Percentiles rank a stretch among this genome's conserved stretches.
phyloP scores from a whole-genome alignment of 2,797 vertebrate genomes.

The Steatocranus sp. region DNA sequence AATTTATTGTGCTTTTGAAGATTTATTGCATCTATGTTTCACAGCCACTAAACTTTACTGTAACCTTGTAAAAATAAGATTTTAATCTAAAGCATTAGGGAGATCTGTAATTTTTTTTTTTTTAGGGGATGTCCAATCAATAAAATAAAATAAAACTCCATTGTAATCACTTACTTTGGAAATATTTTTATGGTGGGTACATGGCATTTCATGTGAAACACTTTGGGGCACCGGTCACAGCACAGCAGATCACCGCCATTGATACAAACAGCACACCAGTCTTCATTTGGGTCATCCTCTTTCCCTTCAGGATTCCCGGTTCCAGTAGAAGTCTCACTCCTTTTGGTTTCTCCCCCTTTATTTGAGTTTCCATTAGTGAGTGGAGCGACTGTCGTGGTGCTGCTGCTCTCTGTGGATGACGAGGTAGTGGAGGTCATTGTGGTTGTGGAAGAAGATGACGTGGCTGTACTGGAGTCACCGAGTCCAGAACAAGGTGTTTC shows the following conservation, averaged over 20 bases:
- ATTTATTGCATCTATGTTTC: background rate
- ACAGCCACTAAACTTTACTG: background rate
- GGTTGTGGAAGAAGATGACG: constrained; percentile 3
- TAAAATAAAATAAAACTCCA: background rate
- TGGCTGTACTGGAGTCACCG: constrained; percentile 56
- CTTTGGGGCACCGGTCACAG: constrained; percentile 97
- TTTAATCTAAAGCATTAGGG: background rate
- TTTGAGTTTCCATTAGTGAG: constrained; percentile 85
- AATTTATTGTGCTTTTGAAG: background rate
- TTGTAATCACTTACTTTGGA: constrained; percentile 52
- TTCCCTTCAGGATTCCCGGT: constrained; percentile 68
- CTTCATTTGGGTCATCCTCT: constrained; percentile 96
- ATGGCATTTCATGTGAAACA: constrained; percentile 98
- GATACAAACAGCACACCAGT: constrained; percentile 98
- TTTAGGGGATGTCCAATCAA: background rate
- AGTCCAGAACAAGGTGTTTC: constrained; percentile 68
- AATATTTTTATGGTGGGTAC: constrained; percentile 89
- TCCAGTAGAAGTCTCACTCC: constrained; percentile 42
- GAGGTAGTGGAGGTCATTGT: constrained; percentile 47
- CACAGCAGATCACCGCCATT: constrained; percentile 96
- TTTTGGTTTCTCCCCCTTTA: constrained; percentile 59
- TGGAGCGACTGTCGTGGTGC: constrained; percentile 23
- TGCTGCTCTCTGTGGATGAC: background rate
- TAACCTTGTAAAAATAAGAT: background rate
- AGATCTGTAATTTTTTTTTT: background rate